Conservation (phyloP, 2,797 vertebrate species). For the Helostoma temminkii region DNA sequence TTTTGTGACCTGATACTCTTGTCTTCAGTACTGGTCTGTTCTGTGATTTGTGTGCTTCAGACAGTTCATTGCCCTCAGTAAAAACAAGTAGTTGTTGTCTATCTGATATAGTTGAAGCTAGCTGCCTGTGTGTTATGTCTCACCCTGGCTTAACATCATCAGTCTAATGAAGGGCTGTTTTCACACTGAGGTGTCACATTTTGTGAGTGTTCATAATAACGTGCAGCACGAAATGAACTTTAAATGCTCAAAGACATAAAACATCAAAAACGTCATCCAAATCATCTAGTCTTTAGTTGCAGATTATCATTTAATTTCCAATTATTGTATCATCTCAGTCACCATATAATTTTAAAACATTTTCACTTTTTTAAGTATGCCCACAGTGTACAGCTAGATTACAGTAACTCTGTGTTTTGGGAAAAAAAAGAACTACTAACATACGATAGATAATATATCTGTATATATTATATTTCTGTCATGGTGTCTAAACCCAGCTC, state of each 20-base stretch:
- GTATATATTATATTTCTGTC: conserved; percentile 61
- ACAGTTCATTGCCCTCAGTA: background rate
- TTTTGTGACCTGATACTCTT: background rate
- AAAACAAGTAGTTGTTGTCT: conserved; percentile 12
- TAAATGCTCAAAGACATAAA: background rate
- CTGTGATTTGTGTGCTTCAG: background rate
- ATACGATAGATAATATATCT: conserved; percentile 2
- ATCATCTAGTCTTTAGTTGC: background rate
- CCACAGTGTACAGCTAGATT: background rate
- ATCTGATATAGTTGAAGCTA: conserved; percentile 10
- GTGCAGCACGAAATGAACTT: conserved; percentile 31
- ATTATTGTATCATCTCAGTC: no score
- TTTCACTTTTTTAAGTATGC: background rate
- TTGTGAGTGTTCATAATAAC: conserved; percentile 58
- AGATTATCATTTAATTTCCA: background rate
- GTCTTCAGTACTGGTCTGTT: background rate
- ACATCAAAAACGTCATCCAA: background rate
- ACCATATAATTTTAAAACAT: no score
- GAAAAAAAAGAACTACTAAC: conserved; percentile 1
- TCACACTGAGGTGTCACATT: conserved; percentile 75
- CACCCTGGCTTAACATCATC: conserved; percentile 65
- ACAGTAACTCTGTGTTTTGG: background rate
- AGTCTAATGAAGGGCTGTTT: conserved; percentile 68
- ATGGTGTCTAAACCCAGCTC: conserved; percentile 52
- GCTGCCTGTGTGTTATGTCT: conserved; percentile 26